Conservation (phyloP, 2,888 invertebrate genomes). For the Callosobruchus maculatus region DNA sequence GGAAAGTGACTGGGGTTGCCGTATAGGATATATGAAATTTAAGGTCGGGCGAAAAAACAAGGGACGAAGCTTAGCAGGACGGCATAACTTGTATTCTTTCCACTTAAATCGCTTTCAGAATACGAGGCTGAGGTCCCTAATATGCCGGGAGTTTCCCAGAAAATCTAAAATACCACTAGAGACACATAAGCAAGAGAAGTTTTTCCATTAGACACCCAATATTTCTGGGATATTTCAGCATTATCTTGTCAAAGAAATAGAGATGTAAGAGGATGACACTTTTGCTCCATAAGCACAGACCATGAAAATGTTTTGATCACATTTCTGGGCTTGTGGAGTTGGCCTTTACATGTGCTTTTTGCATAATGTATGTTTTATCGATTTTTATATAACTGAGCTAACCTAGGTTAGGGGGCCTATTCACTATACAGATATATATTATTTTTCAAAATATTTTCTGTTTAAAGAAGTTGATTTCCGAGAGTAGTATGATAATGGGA, state of each 20-base stretch:
- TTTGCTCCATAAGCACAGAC: no score
- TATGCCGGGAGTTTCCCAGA: no score
- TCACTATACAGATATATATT: no score
- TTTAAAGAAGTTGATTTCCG: no score
- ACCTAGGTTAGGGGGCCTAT: no score
- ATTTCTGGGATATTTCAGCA: not conserved
- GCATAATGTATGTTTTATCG: no score
- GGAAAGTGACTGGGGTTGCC: not conserved
- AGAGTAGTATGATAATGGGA: no score
- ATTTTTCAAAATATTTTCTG: no score
- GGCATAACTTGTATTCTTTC: not conserved
- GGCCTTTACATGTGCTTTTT: no score
- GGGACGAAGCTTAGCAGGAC: not conserved
- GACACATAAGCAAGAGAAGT: not conserved
- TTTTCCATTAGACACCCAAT: not conserved
- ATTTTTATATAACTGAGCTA: no score
- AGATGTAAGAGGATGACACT: not conserved
- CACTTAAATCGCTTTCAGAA: not conserved
- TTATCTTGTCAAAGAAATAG: not conserved
- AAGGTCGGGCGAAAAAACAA: not conserved
- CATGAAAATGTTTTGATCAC: no score
- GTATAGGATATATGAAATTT: not conserved
- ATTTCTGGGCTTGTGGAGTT: no score
- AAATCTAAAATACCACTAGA: not conserved
- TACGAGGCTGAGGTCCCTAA: not conserved